Evolutionary conservation across 2,113 vertebrate species (phyloP).

Genomic region (Labeo catla): DNA sequence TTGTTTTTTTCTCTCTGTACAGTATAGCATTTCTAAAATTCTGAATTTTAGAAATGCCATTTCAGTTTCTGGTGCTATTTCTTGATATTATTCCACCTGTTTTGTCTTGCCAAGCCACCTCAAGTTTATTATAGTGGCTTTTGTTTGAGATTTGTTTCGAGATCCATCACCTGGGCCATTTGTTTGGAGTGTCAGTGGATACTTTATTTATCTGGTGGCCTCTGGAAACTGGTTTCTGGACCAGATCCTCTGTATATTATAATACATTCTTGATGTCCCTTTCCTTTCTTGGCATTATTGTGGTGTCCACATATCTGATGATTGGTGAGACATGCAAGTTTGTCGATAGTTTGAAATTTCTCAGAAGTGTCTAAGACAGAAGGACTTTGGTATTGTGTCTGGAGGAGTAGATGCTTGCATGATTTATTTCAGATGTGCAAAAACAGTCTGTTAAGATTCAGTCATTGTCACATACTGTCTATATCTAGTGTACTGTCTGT

Average conservation of each 20-base stretch:
- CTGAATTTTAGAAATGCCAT: neutral
- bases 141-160: neutral
- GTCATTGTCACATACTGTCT: neutral
- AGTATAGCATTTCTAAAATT: neutral
- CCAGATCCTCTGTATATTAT: neutral
- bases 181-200: neutral
- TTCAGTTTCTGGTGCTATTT: neutral
- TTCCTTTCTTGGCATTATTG: neutral
- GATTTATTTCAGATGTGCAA: too few species aligned
- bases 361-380: neutral
- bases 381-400: neutral
- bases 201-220: neutral
- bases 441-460: too few species aligned
- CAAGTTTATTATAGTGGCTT: neutral
- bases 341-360: neutral
- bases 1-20: neutral
- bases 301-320: neutral
- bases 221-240: neutral
- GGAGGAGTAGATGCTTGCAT: neutral
- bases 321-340: neutral
- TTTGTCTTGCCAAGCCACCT: neutral
- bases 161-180: neutral
- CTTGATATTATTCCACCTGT: neutral
- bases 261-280: neutral
- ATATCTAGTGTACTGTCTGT: neutral